Evolutionary conservation across 2,888 invertebrate species (phyloP).

Genomic region (Nephrotoma flavescens): DNA sequence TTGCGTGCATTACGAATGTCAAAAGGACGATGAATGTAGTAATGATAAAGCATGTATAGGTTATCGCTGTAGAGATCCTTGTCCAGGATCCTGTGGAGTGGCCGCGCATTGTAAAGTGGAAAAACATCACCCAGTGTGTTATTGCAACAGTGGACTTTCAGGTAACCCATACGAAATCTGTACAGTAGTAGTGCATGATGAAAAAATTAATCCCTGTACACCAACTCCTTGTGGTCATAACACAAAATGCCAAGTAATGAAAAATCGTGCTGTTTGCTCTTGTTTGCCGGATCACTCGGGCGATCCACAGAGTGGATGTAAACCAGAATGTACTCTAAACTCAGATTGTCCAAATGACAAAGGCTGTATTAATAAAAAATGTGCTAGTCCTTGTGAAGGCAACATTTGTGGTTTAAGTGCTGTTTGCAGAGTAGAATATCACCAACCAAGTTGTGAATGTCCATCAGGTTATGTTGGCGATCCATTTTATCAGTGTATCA

Average conservation of each 20-base stretch:
- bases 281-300: conserved; percentile 63
- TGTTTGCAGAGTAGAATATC: conserved; percentile 61
- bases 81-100: conserved; percentile 65
- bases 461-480: conserved; percentile 65
- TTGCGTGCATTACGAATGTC: conserved; percentile 67
- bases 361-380: conserved; percentile 61
- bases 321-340: conserved; percentile 68
- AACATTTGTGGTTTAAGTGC: conserved; percentile 69
- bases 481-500: conserved; percentile 59
- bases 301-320: conserved; percentile 61
- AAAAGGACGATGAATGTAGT: conserved; percentile 63
- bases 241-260: conserved; percentile 58
- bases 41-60: conserved; percentile 60
- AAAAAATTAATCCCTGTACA: conserved; percentile 49
- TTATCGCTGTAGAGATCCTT: conserved; percentile 66
- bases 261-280: conserved; percentile 57
- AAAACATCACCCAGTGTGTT: conserved; percentile 66
- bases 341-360: conserved; percentile 61
- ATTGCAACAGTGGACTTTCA: conserved; percentile 52
- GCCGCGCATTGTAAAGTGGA: conserved; percentile 60
- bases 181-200: conserved; percentile 36
- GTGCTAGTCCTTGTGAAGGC: conserved; percentile 56
- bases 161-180: conserved; percentile 70
- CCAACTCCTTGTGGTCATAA: conserved; percentile 66
- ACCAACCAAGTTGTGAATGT: conserved; percentile 70